Percentiles rank a stretch among this genome's conserved stretches.
phyloP scores from a whole-genome alignment of 2,113 vertebrate species.

The Numida meleagris region DNA sequence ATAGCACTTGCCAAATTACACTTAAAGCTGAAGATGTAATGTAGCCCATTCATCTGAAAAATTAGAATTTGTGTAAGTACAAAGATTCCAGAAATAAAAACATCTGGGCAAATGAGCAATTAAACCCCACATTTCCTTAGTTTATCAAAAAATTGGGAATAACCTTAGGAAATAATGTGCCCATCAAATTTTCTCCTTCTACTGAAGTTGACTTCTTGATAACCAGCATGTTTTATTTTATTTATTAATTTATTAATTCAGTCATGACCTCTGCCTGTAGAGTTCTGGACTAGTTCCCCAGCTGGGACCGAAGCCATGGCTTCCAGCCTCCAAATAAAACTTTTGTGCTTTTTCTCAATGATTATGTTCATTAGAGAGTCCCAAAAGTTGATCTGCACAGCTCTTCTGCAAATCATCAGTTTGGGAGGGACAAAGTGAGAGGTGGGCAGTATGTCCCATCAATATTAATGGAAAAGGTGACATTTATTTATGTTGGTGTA shows the following conservation, averaged over 20 bases:
- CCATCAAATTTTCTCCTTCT: slow-evolving; percentile 26
- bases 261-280: slow-evolving; percentile 56
- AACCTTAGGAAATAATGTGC: slow-evolving; percentile 57
- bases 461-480: neutral
- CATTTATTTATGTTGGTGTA: neutral
- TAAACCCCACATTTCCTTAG: slow-evolving; percentile 64
- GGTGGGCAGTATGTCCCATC: neutral
- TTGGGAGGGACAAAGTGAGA: neutral
- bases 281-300: slow-evolving; percentile 50
- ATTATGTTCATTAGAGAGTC: neutral
- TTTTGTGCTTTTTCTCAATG: slow-evolving; percentile 34
- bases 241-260: slow-evolving; percentile 55
- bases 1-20: slow-evolving; percentile 70
- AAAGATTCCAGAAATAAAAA: slow-evolving; percentile 75
- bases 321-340: slow-evolving; percentile 53
- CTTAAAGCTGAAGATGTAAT: slow-evolving; percentile 69
- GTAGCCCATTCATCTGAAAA: slow-evolving; percentile 71
- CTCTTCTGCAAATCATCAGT: neutral
- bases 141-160: slow-evolving; percentile 69
- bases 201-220: slow-evolving; percentile 30
- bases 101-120: slow-evolving; percentile 72
- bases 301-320: slow-evolving; percentile 46
- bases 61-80: slow-evolving; percentile 74
- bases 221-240: slow-evolving; percentile 44
- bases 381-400: slow-evolving; percentile 27